These are phyloP conservation scores for Vidua chalybeata DNA, from an alignment of 2,113 vertebrate species.

Conservation along the genomic window DNA sequence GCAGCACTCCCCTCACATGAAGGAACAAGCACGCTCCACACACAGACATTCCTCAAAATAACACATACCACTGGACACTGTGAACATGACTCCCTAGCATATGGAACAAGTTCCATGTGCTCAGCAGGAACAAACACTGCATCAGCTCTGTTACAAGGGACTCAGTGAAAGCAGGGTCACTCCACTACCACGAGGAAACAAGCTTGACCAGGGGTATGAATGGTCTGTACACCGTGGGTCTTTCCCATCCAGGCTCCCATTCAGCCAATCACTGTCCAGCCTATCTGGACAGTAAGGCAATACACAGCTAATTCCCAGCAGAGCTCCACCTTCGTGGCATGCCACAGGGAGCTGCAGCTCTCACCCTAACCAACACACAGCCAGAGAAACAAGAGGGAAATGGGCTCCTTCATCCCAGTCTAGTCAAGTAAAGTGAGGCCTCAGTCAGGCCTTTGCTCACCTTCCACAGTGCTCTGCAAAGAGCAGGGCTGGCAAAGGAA, in stretches of 20 bases:
- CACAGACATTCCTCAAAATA: not conserved
- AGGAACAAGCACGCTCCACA: not conserved
- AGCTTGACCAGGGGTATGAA: not conserved
- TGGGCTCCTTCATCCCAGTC: not conserved
- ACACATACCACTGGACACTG: not conserved
- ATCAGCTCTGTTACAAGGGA: not conserved
- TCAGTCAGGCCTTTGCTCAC: not conserved
- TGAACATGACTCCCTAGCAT: not conserved
- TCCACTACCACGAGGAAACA: not conserved
- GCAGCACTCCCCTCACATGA: not conserved
- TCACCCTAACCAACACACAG: not conserved
- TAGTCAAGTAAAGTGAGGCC: not conserved
- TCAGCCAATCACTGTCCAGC: rapidly evolving
- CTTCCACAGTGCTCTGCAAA: not conserved
- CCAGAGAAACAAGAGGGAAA: not conserved
- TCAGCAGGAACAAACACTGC: not conserved
- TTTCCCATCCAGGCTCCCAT: not conserved
- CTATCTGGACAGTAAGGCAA: not conserved
- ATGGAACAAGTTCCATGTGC: not conserved
- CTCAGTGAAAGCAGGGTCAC: not conserved
- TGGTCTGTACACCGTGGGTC: rapidly evolving
- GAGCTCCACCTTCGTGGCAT: not conserved
- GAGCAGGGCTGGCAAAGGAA: not conserved
- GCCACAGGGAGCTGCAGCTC: not conserved
- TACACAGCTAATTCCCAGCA: not conserved